Evolutionary conservation across 1,140 invertebrate genomes (phyloP), one percentile per base, ranked within the genome.

Genomic region (Aphis craccivora): DNA sequence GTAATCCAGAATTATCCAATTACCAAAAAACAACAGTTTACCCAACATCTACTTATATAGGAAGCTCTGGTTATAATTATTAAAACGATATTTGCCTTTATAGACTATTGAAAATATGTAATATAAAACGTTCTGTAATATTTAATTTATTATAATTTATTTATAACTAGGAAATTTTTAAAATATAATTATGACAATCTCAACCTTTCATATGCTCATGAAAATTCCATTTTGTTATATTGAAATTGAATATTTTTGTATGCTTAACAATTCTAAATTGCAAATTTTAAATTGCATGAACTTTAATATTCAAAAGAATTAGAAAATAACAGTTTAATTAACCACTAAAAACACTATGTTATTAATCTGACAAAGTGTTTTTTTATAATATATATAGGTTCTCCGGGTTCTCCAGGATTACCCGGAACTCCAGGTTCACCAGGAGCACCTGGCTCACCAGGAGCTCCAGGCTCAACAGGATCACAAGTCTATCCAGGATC

Each of bases 351-450:
- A 83, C 20, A 40, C 37, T 5, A 40, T 83, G 40, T 83, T 83
- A 3, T 2, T 11, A 84, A 9, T 1, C 3, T 84, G 3, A 43
- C 20, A 87, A 35, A n/a, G 4, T 18, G n/a, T n/a, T 25, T 60
- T 9, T 86, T 11, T 45, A 35, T 40, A 8, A 87, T 83, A 9
- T 37, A 22, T 87, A 30, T 48, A 89, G 48, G 48, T 35, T 51
- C 30, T 35, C 94, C 94, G 55, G 94, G 94, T 48, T 90, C 94
- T 23, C 94, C 94, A 93, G 94, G 94, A 25, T 86, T 14, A 30
- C 84, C 43, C 23, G 53, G 55, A 8, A 94, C 92, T 14, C 95
- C 95, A 93, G 95, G 95, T 53, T 86, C 81, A 88, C 95, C 95
- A 60, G 94, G 94, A 45, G 40, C 45, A 0, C 76, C 93, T 0